A percentile compares a stretch with the other conserved stretches of the same genome.
phyloP scores from a whole-genome alignment of 2,113 vertebrate genomes.

The Odobenus rosmarus region DNA sequence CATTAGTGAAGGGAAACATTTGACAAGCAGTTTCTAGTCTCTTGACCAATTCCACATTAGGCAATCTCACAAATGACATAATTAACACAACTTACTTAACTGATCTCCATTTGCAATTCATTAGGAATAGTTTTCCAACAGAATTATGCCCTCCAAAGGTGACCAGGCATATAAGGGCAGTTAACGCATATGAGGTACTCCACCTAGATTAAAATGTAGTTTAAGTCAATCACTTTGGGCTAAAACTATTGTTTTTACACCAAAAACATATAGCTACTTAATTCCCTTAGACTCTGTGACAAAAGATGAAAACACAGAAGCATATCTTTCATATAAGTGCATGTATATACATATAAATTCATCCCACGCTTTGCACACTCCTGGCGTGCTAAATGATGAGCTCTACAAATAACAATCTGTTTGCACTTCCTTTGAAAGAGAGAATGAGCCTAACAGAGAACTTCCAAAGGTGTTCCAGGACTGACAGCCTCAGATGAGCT shows the following conservation, averaged over 20 bases:
- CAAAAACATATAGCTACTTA: neutral
- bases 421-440: neutral
- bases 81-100: slow-evolving; percentile 72
- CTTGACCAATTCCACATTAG: slow-evolving; percentile 65
- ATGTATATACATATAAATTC: neutral
- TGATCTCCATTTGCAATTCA: slow-evolving; percentile 56
- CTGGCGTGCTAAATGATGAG: slow-evolving; percentile 3
- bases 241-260: neutral
- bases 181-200: neutral
- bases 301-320: neutral
- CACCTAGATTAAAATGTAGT: neutral
- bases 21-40: slow-evolving; percentile 70
- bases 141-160: slow-evolving; percentile 45
- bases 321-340: neutral
- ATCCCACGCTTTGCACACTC: neutral
- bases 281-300: neutral
- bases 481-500: neutral
- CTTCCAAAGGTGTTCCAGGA: neutral
- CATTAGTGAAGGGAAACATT: slow-evolving; percentile 67
- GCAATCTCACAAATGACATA: slow-evolving; percentile 70
- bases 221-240: neutral
- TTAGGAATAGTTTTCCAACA: slow-evolving; percentile 60
- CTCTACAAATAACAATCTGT: neutral
- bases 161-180: slow-evolving; percentile 25
- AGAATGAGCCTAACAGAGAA: neutral